A percentile compares a stretch with the other conserved stretches of the same genome.
phyloP scores from a whole-genome alignment of 2,888 invertebrate species.

The Lymantria monacha region DNA sequence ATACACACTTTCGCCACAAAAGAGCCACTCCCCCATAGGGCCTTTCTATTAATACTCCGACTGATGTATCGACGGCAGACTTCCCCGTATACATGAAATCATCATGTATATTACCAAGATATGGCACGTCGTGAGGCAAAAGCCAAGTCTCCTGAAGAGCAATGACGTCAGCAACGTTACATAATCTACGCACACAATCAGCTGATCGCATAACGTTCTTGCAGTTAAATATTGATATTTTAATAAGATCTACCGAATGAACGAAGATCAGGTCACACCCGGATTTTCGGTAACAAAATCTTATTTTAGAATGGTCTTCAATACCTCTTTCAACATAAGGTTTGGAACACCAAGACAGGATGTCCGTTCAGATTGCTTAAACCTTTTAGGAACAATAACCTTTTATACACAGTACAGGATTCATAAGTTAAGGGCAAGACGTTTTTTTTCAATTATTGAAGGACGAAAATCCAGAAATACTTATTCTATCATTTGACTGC shows the following conservation, averaged over 20 bases:
- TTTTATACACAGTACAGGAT: neutral
- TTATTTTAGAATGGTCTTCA: conserved; percentile 25
- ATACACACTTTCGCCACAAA: too few relatives aligned
- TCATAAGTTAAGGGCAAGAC: conserved; percentile 15
- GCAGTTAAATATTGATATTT: too few relatives aligned
- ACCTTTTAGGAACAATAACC: neutral
- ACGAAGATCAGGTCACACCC: conserved; percentile 10
- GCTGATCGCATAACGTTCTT: too few relatives aligned
- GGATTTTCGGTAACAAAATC: conserved; percentile 14
- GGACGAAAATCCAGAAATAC: conserved; percentile 7
- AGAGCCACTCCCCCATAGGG: too few relatives aligned
- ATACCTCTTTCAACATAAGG: conserved; percentile 24
- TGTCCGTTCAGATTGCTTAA: neutral
- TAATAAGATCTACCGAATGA: conserved; percentile 10
- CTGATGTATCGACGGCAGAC: too few relatives aligned
- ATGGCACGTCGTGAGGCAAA: too few relatives aligned
- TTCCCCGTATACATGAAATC: too few relatives aligned
- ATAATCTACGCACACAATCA: too few relatives aligned
- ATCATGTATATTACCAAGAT: too few relatives aligned
- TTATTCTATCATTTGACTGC: conserved; percentile 20
- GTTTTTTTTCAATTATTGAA: conserved; percentile 15
- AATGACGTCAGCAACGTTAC: too few relatives aligned
- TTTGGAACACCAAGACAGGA: conserved; percentile 9
- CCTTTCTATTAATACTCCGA: too few relatives aligned
- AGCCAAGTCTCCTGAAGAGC: too few relatives aligned